These are phyloP conservation scores for Coracias cyanogaster DNA, from an alignment of 2,797 vertebrate species.

Conservation along the genomic window DNA sequence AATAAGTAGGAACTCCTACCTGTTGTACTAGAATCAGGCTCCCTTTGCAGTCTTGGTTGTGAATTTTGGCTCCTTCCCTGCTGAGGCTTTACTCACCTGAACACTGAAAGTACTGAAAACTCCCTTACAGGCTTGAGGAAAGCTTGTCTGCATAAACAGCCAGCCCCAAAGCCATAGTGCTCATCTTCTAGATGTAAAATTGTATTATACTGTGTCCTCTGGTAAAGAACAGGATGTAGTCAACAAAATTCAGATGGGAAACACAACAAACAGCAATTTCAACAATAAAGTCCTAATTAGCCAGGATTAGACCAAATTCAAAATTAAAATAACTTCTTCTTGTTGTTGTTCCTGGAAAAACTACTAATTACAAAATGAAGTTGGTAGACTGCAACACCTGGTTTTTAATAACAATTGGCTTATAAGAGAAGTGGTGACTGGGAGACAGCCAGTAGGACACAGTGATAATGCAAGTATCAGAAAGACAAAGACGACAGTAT, in stretches of 20 bases:
- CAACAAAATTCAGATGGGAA: not conserved
- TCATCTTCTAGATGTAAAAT: not conserved
- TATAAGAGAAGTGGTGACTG: not conserved
- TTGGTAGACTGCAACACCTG: not conserved
- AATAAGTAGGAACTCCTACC: not conserved
- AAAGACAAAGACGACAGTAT: not conserved
- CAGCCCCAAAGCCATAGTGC: not conserved
- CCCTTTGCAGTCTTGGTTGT: not conserved
- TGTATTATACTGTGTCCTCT: not conserved
- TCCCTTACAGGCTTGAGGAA: not conserved
- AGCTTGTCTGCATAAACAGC: not conserved
- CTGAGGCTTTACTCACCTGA: not conserved
- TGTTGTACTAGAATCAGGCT: rapidly evolving
- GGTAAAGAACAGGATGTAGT: not conserved
- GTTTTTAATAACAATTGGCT: not conserved
- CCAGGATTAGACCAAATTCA: not conserved
- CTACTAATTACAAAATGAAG: not conserved
- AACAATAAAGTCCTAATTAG: not conserved
- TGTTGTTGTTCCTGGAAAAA: not conserved
- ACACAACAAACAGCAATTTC: not conserved
- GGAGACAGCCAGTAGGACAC: not conserved
- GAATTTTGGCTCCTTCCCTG: not conserved
- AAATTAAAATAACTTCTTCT: not conserved
- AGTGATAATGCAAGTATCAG: not conserved
- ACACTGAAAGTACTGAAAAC: not conserved